Percentiles rank a stretch among this genome's conserved stretches.
Evolutionary conservation across 2,888 invertebrate species (phyloP).

Genomic region (Mythimna albipuncta): DNA sequence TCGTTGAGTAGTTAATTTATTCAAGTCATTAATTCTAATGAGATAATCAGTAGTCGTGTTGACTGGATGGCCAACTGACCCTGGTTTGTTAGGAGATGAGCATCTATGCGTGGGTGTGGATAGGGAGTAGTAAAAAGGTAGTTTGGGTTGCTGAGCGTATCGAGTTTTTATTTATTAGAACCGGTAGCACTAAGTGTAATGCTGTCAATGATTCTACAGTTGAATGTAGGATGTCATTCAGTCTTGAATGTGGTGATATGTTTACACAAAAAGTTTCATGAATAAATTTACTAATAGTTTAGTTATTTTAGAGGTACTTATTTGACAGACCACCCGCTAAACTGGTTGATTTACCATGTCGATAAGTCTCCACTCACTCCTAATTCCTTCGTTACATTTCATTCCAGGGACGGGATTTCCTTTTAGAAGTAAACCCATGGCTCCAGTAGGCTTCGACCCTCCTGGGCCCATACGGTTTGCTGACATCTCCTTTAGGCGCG

Average conservation of each 20-base stretch:
- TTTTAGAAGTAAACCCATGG: too few species aligned
- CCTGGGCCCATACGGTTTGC: too few species aligned
- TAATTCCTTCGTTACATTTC: too few species aligned
- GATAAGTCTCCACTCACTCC: too few species aligned
- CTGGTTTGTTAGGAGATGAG: constrained; percentile 38
- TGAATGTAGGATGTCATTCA: background rate
- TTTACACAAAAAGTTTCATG: constrained; percentile 10
- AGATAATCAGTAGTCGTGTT: constrained; percentile 62
- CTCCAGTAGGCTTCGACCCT: too few species aligned
- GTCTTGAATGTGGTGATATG: constrained; percentile 7
- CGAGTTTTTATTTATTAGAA: constrained; percentile 40
- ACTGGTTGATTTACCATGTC: too few species aligned
- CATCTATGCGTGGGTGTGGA: constrained; percentile 47
- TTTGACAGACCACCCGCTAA: background rate
- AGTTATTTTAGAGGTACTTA: background rate
- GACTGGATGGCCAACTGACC: constrained; percentile 56
- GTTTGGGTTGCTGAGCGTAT: constrained; percentile 25
- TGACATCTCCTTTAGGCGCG: too few species aligned
- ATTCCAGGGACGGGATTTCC: too few species aligned
- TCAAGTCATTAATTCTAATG: constrained; percentile 64
- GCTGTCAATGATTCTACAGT: constrained; percentile 5
- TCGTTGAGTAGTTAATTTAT: constrained; percentile 61
- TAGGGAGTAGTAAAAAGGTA: constrained; percentile 31
- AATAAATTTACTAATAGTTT: background rate
- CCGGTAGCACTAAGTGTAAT: constrained; percentile 20